These are phyloP conservation scores for Pogoniulus pusillus DNA, from an alignment of 2,797 vertebrate genomes.

Conservation along the genomic window DNA sequence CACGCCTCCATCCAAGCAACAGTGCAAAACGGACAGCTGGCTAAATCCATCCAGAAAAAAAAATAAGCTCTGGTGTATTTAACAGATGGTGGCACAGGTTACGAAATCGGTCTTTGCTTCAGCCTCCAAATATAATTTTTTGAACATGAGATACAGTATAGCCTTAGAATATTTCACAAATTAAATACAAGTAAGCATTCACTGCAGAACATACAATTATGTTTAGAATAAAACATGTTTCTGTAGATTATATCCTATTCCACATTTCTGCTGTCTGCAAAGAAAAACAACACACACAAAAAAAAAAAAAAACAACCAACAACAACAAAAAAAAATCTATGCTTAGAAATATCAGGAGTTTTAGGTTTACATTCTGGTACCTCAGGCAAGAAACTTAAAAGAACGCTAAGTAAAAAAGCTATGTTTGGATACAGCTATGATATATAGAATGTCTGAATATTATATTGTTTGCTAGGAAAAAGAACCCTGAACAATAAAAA, in stretches of 20 bases:
- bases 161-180: neutral
- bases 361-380: neutral
- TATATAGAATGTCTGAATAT: neutral
- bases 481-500: neutral
- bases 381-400: neutral
- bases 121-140: neutral
- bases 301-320: neutral
- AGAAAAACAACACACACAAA: neutral
- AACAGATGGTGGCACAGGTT: slow-evolving; percentile 56
- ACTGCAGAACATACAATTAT: neutral
- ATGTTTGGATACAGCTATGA: neutral
- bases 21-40: slow-evolving; percentile 56
- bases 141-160: neutral
- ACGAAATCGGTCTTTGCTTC: slow-evolving; percentile 49
- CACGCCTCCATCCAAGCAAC: slow-evolving; percentile 36
- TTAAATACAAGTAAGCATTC: neutral
- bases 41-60: slow-evolving; percentile 39
- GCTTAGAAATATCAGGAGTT: neutral
- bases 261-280: neutral
- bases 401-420: neutral
- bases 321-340: too few relatives aligned
- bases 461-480: neutral
- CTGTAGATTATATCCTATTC: neutral
- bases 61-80: slow-evolving; percentile 45
- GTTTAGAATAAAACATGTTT: neutral